Percentiles rank a stretch among this genome's conserved stretches.
Conservation (phyloP, 2,888 invertebrate genomes). For the Hypolimnas misippus region DNA sequence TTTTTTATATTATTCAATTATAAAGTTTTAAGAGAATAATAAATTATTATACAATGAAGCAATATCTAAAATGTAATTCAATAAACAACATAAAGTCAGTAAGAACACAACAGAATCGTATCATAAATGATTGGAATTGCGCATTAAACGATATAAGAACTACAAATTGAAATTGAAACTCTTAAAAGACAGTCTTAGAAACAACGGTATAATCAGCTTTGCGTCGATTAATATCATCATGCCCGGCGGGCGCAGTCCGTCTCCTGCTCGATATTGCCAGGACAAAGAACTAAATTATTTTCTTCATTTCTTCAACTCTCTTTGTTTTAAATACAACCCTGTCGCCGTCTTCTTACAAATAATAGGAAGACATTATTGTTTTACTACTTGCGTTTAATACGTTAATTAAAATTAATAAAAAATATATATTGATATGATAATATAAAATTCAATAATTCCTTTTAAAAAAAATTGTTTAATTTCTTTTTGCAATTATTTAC, state of each 20-base stretch:
- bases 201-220: constrained; percentile 79
- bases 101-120: constrained; percentile 6
- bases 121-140: constrained; percentile 32
- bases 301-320: constrained; percentile 69
- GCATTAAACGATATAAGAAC: constrained; percentile 24
- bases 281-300: constrained; percentile 81
- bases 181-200: constrained; percentile 62
- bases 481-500: too few species aligned
- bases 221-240: constrained; percentile 77
- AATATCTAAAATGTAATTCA: background rate
- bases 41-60: too few species aligned
- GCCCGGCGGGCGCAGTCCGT: constrained; percentile 56
- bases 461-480: too few species aligned
- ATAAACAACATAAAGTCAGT: background rate
- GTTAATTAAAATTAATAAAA: background rate
- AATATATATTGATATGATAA: too few species aligned
- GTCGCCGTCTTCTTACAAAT: constrained; percentile 34
- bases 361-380: constrained; percentile 4
- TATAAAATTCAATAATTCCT: too few species aligned
- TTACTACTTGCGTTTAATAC: background rate
- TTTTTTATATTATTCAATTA: too few species aligned
- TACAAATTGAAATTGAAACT: constrained; percentile 55
- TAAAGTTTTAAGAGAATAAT: too few species aligned
- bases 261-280: constrained; percentile 69
- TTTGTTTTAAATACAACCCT: constrained; percentile 69